Evolutionary conservation across 2,113 vertebrate genomes (phyloP), one percentile per base, ranked within the genome.

Genomic region (Halcyon senegalensis): DNA sequence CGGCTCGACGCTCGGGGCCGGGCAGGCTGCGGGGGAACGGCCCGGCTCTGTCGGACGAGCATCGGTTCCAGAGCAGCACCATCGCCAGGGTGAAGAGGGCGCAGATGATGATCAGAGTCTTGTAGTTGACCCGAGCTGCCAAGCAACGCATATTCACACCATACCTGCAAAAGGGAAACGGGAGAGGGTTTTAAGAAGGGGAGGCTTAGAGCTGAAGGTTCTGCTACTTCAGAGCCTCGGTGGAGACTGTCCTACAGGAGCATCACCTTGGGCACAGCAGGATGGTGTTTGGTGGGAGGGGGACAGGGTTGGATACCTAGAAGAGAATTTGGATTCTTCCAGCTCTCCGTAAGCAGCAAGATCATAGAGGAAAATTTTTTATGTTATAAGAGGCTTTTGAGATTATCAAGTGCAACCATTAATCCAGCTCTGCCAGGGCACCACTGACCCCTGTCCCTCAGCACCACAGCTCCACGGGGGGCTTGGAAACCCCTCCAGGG

Each of bases 141-240:
- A 99, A 97, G 98, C 99, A 99, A 98, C 99, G 99, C 99, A 99
- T 99, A 98, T 98, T 99, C 98, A 98, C 96, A 98, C 97, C 98
- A 98, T 98, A 97, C 98, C 99, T 99, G 93, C 12, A 83, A 51
- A 51, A 62, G 9, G 77, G 62, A 90, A 94, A 90, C 91, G 84
- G 53, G 67, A 79, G 70, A 53, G 24, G 19, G 0, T 60, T 31
- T 67, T 28, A 84, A 20, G n/a, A 5, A 48, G 28, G 4, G 11
- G 15, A 2, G 10, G n/a, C 37, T 46, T 16, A 5, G 6, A 50
- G 27, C 21, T 0, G 1, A 59, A 55, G 37, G 19, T 25, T 39
- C 28, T 12, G 50, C 16, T 27, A 1, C 12, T 6, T 16, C 4
- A 1, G 67, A 70, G 64, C 48, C 35, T 16, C 2, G 10, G 20